Evolutionary conservation across 2,797 vertebrate genomes (phyloP).

Genomic region (Microcaecilia unicolor): DNA sequence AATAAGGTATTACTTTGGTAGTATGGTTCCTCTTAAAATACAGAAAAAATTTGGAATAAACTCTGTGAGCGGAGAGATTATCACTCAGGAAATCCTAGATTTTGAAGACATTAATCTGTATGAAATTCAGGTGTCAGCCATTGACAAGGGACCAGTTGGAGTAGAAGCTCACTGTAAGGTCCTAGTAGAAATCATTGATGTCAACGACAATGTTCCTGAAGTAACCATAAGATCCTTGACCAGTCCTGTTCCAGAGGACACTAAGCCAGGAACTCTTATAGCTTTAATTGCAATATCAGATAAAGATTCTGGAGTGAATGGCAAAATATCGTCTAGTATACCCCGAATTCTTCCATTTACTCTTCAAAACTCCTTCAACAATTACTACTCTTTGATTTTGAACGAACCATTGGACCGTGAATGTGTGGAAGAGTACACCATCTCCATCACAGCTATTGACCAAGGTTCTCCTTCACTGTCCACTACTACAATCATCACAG

Average conservation of each 20-base stretch:
- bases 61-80: background rate
- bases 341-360: constrained; percentile 12
- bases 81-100: background rate
- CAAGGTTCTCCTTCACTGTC: constrained; percentile 36
- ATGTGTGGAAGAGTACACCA: constrained; percentile 4
- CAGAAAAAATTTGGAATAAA: background rate
- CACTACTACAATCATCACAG: constrained; percentile 44
- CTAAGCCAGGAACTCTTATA: background rate
- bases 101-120: background rate
- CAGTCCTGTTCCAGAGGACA: constrained; percentile 5
- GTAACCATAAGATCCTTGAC: constrained; percentile 17
- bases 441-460: constrained; percentile 8
- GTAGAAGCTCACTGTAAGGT: constrained; percentile 44
- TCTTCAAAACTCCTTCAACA: constrained; percentile 20
- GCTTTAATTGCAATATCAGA: constrained; percentile 41
- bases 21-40: constrained; percentile 39
- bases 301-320: constrained; percentile 49
- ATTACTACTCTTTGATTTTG: constrained; percentile 35
- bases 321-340: constrained; percentile 32
- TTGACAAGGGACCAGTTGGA: constrained; percentile 20
- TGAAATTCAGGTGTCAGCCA: constrained; percentile 9
- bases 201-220: constrained; percentile 55
- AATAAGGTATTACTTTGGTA: constrained; percentile 3
- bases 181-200: constrained; percentile 46
- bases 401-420: constrained; percentile 31